Evolutionary conservation across 1,140 invertebrate genomes (phyloP).

Genomic region (Drosophila parvula): DNA sequence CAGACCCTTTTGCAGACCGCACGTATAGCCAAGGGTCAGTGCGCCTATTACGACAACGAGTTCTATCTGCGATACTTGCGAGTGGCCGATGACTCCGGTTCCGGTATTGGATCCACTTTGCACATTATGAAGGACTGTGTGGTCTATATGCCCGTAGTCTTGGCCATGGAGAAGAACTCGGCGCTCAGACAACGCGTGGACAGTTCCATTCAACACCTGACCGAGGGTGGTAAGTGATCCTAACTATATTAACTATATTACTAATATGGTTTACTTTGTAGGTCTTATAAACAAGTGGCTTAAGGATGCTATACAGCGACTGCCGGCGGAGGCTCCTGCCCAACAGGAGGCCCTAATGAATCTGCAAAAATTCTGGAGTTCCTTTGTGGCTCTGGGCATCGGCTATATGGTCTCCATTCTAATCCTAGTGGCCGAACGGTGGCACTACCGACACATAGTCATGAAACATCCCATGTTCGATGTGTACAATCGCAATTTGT

Average conservation of each 20-base stretch:
- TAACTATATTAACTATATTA: no score
- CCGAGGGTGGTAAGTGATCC: conserved; percentile 87
- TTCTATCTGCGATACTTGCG: conserved; percentile 88
- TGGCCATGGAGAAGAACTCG: conserved; percentile 92
- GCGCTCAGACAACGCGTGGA: conserved; percentile 90
- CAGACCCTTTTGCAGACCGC: conserved; percentile 62
- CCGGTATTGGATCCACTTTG: conserved; percentile 85
- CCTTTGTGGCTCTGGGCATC: conserved; percentile 88
- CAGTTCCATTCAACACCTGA: conserved; percentile 87
- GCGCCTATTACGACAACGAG: conserved; percentile 92
- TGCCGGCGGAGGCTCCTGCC: conserved; percentile 84
- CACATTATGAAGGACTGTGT: conserved; percentile 93
- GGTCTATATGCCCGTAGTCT: conserved; percentile 91
- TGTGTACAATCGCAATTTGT: conserved; percentile 86
- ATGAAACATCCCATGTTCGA: conserved; percentile 89
- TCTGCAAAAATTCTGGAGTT: conserved; percentile 90
- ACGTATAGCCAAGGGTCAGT: conserved; percentile 88
- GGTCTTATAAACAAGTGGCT: conserved; percentile 90
- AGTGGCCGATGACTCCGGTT: conserved; percentile 85
- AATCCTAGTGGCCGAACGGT: conserved; percentile 86
- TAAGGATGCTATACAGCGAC: conserved; percentile 87
- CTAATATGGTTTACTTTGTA: conserved; percentile 2
- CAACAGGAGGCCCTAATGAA: conserved; percentile 88
- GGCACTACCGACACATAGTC: conserved; percentile 88
- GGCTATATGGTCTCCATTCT: conserved; percentile 88